phyloP scores from a whole-genome alignment of 2,113 vertebrate genomes.

The Cricetomys ansorgei region DNA sequence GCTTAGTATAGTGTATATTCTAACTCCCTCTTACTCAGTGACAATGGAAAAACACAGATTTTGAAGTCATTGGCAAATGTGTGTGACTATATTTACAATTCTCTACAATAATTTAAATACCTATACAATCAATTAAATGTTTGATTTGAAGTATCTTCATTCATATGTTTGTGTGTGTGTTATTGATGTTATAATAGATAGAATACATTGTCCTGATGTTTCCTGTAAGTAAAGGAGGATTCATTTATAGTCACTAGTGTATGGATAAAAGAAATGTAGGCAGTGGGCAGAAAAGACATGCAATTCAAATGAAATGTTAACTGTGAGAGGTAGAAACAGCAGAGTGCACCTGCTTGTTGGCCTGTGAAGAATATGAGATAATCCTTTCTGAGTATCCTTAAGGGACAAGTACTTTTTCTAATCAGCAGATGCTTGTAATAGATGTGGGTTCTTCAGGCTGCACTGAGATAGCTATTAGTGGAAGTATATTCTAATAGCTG shows the following conservation, averaged over 20 bases:
- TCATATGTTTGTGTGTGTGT: not conserved
- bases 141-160: not conserved
- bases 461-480: not conserved
- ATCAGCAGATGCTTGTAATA: not conserved
- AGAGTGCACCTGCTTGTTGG: not conserved
- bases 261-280: not conserved
- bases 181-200: not conserved
- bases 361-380: conserved; percentile 3
- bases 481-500: conserved; percentile 5
- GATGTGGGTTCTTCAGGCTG: not conserved
- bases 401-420: not conserved
- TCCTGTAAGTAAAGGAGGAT: not conserved
- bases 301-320: not conserved
- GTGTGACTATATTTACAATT: not conserved
- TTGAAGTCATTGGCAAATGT: conserved; percentile 10
- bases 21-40: not conserved
- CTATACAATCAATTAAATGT: not conserved
- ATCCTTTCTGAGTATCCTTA: not conserved
- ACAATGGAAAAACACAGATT: not conserved
- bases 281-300: not conserved
- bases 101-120: not conserved
- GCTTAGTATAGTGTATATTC: not conserved
- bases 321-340: not conserved
- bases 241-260: not conserved
- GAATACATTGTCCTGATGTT: not conserved